Base-by-base conservation (phyloP, 2,888 invertebrate species). In the Metalampra italica region DNA sequence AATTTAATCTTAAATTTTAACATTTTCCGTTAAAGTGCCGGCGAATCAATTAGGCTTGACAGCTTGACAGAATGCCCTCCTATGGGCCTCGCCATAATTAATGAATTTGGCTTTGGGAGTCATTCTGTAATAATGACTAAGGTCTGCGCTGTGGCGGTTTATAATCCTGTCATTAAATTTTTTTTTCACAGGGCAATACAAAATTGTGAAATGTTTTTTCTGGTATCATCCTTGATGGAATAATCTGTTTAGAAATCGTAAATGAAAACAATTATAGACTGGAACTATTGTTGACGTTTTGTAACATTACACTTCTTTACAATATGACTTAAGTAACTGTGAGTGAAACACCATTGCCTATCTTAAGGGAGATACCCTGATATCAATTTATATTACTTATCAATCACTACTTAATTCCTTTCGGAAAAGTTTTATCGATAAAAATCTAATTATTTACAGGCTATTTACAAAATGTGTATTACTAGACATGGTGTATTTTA, bases 341-440 rank as follows among this genome's bases (percentile, higher is more conserved):
- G 68, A 68, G 57, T 49, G 61, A 70, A 72, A 71, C 77, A 70
- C 68, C 65, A 53, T 55, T 22, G 53, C 64, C 62, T 67, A 69
- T 63, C 55, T 60, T 66, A 72, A 75, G 83, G 84, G 83, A 79
- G 73, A 71, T 88, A 88, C 88, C 88, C 88, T 87, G 87, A 88
- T 87, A 86, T 86, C 79, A 79, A 81, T 78, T 75, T 66, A 55
- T 51, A 69, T 70, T 75, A 73, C 66, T 71, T 76, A 71, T 59
- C 65, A 64, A 68, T 66, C 68, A 65, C 80, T 83, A 83, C 77
- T 71, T 70, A 63, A 64, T 67, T 68, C 66, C 67, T 60, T 69
- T 67, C 63, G 61, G 67, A 75, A 62, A 62, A 59, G 47, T 58
- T 57, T 57, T 57, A 69, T 71, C 64, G 14, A 45, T 50, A 78